These are phyloP conservation scores for Holacanthella duospinosa DNA, from an alignment of 2,888 invertebrate species.

Conservation along the genomic window DNA sequence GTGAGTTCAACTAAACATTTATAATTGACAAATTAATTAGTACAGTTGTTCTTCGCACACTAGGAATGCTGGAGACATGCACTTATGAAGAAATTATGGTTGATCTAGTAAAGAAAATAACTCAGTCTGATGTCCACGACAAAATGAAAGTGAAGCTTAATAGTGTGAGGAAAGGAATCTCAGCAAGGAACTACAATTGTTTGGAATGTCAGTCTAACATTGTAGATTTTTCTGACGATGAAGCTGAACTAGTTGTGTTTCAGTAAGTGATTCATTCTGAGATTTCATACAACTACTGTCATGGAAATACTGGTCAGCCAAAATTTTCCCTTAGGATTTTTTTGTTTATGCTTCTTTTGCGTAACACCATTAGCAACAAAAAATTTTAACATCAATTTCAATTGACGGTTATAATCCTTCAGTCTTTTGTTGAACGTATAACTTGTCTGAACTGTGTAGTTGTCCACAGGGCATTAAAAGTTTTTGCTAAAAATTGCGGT, in stretches of 20 bases:
- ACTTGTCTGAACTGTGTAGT: no score
- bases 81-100: conserved; percentile 63
- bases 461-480: no score
- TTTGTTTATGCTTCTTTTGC: no score
- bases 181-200: conserved; percentile 26
- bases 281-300: neutral
- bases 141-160: conserved; percentile 39
- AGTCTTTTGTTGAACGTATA: no score
- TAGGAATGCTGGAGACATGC: conserved; percentile 64
- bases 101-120: conserved; percentile 54
- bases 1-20: conserved; percentile 36
- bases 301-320: no score
- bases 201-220: conserved; percentile 24
- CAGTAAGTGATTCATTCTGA: conserved; percentile 31
- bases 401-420: neutral
- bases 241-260: conserved; percentile 34
- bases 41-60: no score
- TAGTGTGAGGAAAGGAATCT: conserved; percentile 27
- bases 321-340: no score
- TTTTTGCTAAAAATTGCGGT: no score
- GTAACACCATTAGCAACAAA: neutral
- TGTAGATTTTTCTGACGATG: conserved; percentile 18
- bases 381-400: no score
- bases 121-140: conserved; percentile 58
- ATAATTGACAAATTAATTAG: neutral